Conservation (phyloP, 2,113 vertebrate species). For the Callipepla squamata region DNA sequence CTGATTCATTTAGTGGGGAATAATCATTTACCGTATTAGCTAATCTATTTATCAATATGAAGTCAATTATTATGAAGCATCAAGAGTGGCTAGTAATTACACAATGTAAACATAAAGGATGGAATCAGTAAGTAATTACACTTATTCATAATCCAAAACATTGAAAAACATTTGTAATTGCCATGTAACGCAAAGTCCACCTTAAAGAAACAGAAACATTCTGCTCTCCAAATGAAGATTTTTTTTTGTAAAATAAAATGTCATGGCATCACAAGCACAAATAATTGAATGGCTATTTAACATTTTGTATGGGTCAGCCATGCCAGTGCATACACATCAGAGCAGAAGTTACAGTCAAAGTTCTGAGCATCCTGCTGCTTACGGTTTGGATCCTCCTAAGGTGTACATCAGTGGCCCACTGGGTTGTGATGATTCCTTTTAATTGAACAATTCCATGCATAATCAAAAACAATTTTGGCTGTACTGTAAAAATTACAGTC, state of each 20-base stretch:
- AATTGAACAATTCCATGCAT: background rate
- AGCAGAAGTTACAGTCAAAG: background rate
- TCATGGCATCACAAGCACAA: background rate
- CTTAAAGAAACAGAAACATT: background rate
- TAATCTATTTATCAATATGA: slow-evolving; percentile 65
- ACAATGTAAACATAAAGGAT: slow-evolving; percentile 57
- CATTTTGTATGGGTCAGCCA: rapidly evolving
- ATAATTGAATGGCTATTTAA: background rate
- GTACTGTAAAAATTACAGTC: background rate
- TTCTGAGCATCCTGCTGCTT: background rate
- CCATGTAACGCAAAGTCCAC: background rate
- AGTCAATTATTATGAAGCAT: slow-evolving; percentile 66
- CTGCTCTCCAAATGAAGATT: background rate
- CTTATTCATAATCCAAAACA: slow-evolving; percentile 9
- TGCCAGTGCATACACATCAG: background rate
- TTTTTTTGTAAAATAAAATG: background rate
- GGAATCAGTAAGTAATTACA: slow-evolving; percentile 47
- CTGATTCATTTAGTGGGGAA: slow-evolving; percentile 56
- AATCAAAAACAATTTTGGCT: background rate
- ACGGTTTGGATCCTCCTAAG: background rate
- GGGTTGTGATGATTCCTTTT: background rate
- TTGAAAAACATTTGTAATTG: background rate
- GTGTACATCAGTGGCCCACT: rapidly evolving
- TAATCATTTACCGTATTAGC: slow-evolving; percentile 51
- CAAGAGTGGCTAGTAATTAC: slow-evolving; percentile 44